Percentiles rank a stretch among this genome's conserved stretches.
Evolutionary conservation across 2,113 vertebrate species (phyloP).

Genomic region (Psammodynastes pulverulentus): DNA sequence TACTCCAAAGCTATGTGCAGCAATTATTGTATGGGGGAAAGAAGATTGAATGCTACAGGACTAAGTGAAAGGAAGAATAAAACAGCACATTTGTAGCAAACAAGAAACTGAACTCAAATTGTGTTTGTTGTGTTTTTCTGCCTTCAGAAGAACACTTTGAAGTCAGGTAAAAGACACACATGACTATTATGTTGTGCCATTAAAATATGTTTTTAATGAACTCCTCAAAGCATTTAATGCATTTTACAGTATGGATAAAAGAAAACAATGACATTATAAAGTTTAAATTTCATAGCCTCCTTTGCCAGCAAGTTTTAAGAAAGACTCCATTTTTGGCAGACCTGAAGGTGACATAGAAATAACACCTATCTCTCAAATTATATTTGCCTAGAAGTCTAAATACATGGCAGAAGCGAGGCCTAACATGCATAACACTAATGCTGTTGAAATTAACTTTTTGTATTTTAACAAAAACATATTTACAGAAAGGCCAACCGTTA

Average conservation of each 20-base stretch:
- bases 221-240: not conserved
- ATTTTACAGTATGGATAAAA: not conserved
- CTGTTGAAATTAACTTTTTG: not conserved
- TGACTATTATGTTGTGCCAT: not conserved
- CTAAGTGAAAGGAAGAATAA: slow-evolving; percentile 31
- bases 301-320: not conserved
- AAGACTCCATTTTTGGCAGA: not conserved
- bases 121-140: slow-evolving; percentile 2
- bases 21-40: slow-evolving; percentile 42
- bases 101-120: slow-evolving; percentile 40
- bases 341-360: not conserved
- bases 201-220: not conserved
- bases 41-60: slow-evolving; percentile 39
- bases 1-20: slow-evolving; percentile 39
- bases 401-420: not conserved
- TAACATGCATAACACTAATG: not conserved
- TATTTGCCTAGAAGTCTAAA: not conserved
- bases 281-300: not conserved
- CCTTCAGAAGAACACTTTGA: slow-evolving; percentile 39
- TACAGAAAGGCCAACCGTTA: not conserved
- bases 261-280: slow-evolving; percentile 4
- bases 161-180: not conserved
- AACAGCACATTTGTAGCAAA: slow-evolving; percentile 49
- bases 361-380: not conserved
- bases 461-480: not conserved